These are phyloP conservation scores for Meteorus colon DNA, from an alignment of 2,888 invertebrate genomes.

Conservation along the genomic window DNA sequence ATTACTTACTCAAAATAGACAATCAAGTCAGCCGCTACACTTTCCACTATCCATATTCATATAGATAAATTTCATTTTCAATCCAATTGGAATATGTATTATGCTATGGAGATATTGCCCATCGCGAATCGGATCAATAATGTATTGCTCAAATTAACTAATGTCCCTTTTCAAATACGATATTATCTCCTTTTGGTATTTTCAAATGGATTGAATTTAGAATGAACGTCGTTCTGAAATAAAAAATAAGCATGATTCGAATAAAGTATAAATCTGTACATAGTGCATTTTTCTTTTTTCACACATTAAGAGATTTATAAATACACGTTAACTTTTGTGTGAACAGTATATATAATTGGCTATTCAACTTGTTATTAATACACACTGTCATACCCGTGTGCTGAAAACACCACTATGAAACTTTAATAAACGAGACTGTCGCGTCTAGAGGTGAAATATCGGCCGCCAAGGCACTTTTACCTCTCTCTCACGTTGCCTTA, in stretches of 20 bases:
- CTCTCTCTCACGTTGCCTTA: conserved; percentile 24
- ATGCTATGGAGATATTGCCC: too few species aligned
- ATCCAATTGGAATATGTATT: too few species aligned
- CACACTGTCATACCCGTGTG: conserved; percentile 31
- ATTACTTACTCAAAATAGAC: too few species aligned
- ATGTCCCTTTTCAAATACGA: too few species aligned
- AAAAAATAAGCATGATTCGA: not conserved
- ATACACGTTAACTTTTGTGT: not conserved
- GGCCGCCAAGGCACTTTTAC: conserved; percentile 44
- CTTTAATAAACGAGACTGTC: conserved; percentile 65
- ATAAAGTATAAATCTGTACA: not conserved
- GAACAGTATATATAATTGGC: conserved; percentile 27
- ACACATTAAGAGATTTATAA: not conserved
- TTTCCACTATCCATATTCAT: too few species aligned
- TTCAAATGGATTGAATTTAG: too few species aligned
- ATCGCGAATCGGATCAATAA: too few species aligned
- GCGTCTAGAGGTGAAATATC: conserved; percentile 64
- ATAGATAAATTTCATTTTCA: too few species aligned
- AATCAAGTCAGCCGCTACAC: too few species aligned
- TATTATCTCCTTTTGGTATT: too few species aligned
- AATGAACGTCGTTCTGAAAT: too few species aligned
- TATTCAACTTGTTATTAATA: conserved; percentile 41
- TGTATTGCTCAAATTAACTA: too few species aligned
- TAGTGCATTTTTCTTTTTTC: not conserved
- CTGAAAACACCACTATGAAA: conserved; percentile 57